A percentile compares a stretch with the other conserved stretches of the same genome.
Conservation (phyloP, 2,888 invertebrate species). For the Spodoptera littoralis region DNA sequence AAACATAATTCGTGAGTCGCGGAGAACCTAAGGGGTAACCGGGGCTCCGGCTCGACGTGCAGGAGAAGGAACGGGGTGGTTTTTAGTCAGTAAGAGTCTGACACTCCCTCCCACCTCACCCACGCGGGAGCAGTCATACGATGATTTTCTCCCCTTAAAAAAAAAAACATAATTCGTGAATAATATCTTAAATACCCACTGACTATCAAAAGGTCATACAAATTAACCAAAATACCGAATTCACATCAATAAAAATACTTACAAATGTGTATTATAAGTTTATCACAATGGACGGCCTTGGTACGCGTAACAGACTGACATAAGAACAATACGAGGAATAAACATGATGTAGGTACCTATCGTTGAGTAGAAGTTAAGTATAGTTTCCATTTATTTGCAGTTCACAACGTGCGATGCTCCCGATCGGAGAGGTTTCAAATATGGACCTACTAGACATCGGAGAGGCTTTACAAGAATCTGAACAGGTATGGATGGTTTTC, state of each 20-base stretch:
- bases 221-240: constrained; percentile 6
- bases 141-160: too few relatives aligned
- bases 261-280: constrained; percentile 19
- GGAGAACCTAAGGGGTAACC: too few relatives aligned
- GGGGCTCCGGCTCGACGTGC: too few relatives aligned
- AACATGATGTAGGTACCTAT: neutral
- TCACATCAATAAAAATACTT: constrained; percentile 11
- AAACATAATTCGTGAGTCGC: too few relatives aligned
- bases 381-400: constrained; percentile 51
- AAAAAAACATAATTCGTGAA: too few relatives aligned
- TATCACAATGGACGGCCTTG: constrained; percentile 34
- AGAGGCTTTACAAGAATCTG: constrained; percentile 71
- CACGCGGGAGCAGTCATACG: too few relatives aligned
- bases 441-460: constrained; percentile 71
- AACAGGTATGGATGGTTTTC: constrained; percentile 65
- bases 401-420: constrained; percentile 62
- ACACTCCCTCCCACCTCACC: too few relatives aligned
- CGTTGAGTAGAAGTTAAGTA: constrained; percentile 26
- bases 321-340: constrained; percentile 14
- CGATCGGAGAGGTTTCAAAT: constrained; percentile 55
- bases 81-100: too few relatives aligned
- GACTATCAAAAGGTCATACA: constrained; percentile 6
- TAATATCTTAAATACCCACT: too few relatives aligned
- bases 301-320: constrained; percentile 28
- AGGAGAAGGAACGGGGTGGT: too few relatives aligned